Evolutionary conservation across 2,797 vertebrate species (phyloP), one percentile per base, ranked within the genome.

Genomic region (Phylloscopus collybita): DNA sequence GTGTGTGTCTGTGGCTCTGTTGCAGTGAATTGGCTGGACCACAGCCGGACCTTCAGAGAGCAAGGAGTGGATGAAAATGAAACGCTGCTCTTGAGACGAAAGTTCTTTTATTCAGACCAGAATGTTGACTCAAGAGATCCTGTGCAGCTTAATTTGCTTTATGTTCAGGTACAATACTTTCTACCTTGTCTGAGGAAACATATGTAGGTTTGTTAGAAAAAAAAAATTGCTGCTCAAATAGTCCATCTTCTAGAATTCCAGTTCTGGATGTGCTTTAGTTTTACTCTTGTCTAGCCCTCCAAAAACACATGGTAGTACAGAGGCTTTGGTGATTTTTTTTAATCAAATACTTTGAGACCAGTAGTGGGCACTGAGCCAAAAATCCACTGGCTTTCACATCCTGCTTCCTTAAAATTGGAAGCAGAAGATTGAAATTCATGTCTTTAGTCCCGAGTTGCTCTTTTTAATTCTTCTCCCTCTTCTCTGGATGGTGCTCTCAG

Each of bases 21-120:
- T 97, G 27, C 97, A 99, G 99, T 99, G 91, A 99, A 99, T 95
- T 99, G 99, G 99, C 97, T 99, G 93, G 99, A 99, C 97, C 99
- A 99, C 97, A 99, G 99, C 97, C 98, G 99, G 70, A 99, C 99
- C 0, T 99, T 99, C 97, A 97, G 99, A 81, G 99, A 99, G 93
- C 99, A 99, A 96, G 99, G 99, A 2, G 99, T 99, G 7, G 99
- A 99, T 87, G 99, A 99, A 86, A 99, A 98, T 1, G 99, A 99
- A 97, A 99, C 98, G 0, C 96, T 99, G 45, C 98, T 99, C 78
- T 98, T 99, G 50, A 97, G 99, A 60, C 98, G 99, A 8, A 99
- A 99, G 97, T 99, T 99, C 97, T 99, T 99, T 97, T 99, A 99
- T 93, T 99, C 99, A 0, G 99, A 99, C 96, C 99, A 99, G 97